Conservation (phyloP, 2,888 invertebrate species). For the Perizoma flavofasciatum region DNA sequence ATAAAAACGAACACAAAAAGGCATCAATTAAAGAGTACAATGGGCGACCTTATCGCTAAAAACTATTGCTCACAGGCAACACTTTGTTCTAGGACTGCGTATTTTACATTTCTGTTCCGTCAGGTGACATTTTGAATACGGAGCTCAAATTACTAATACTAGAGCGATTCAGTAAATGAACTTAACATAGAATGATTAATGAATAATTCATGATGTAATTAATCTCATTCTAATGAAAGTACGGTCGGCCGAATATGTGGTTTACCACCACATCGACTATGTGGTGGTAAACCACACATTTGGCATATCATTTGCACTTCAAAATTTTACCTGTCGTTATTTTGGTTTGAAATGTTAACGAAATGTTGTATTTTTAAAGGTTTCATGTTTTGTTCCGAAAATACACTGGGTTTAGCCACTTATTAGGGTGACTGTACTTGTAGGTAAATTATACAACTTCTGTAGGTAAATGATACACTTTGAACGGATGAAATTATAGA, state of each 20-base stretch:
- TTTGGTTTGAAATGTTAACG: no score
- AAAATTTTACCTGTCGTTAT: no score
- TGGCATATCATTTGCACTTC: background rate
- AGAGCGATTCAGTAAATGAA: slow-evolving; percentile 25
- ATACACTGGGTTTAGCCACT: no score
- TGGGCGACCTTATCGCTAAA: no score
- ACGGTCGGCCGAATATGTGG: slow-evolving; percentile 5
- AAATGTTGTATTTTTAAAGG: no score
- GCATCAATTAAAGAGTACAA: no score
- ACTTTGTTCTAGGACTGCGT: no score
- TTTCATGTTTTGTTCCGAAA: no score
- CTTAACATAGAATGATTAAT: slow-evolving; percentile 32
- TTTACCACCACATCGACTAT: background rate
- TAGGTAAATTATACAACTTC: slow-evolving; percentile 9
- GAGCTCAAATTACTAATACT: slow-evolving; percentile 14
- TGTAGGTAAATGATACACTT: slow-evolving; percentile 12
- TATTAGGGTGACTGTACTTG: background rate
- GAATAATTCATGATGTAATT: slow-evolving; percentile 35
- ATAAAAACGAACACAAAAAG: no score
- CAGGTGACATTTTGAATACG: slow-evolving; percentile 10
- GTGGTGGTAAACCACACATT: no score
- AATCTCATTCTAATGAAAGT: slow-evolving; percentile 30
- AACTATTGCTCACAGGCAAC: no score
- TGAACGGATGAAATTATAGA: slow-evolving; percentile 5
- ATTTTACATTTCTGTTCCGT: background rate